Evolutionary conservation across 2,797 vertebrate genomes (phyloP), one percentile per base, ranked within the genome.

Genomic region (Champsocephalus esox): DNA sequence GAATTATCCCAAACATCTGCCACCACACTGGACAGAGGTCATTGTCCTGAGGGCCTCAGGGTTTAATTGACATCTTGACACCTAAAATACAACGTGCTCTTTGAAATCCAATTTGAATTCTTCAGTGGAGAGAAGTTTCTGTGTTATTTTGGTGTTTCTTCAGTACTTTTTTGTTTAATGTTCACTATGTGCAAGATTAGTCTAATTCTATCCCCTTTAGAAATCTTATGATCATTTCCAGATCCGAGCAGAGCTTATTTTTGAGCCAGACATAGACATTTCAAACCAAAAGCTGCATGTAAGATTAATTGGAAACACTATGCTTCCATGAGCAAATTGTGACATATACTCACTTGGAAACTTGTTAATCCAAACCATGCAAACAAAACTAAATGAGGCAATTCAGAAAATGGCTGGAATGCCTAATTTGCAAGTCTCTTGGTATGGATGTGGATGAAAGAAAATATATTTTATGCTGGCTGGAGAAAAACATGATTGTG

Each of bases 141-240:
- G 34, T 50, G 55, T 49, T 73, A 19, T 70, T 82, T 77, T 60
- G 28, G 9, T 32, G 41, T 79, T 68, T 81, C 66, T 74, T 64
- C 52, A 54, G 67, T 79, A 24, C 61, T 65, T 67, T 38, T 68
- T 66, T 59, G 46, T 86, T 83, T 76, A 82, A 83, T 76, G 79
- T 87, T 84, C 48, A 75, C 75, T 66, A 73, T 60, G 54, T 68
- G 74, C 52, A 76, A 84, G 71, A 86, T 90, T 84, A 83, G 70
- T 85, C 66, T 69, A 81, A 80, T 79, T 85, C 73, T 63, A 60
- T 77, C 70, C 77, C 49, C 77, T 64, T 81, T 51, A 75, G 71
- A 86, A 87, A 88, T 85, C 77, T 70, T 62, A 60, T 85, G 79
- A 80, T 80, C 66, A 80, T 76, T 81, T 77, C 76, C 70, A 83